These are phyloP conservation scores for Charanyca ferruginea DNA, from an alignment of 2,888 invertebrate genomes.

Conservation along the genomic window DNA sequence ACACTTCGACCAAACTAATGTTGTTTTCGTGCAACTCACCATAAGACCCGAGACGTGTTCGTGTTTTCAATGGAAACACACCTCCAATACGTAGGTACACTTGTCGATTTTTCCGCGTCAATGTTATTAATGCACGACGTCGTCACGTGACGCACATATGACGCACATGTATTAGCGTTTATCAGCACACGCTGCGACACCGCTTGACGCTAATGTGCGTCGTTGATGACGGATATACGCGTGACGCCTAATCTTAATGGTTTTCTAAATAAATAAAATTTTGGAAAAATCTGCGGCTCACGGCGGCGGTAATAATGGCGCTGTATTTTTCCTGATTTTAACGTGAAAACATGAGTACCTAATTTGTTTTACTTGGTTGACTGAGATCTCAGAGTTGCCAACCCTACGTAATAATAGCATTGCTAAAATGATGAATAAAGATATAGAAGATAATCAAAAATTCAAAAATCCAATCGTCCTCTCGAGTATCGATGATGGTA, in stretches of 20 bases:
- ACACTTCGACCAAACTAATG: no score
- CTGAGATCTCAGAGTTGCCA: no score
- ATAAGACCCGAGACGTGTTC: neutral
- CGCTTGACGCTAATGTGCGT: conserved; percentile 63
- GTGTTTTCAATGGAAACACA: conserved; percentile 68
- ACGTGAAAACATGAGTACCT: neutral
- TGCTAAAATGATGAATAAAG: no score
- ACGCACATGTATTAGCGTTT: conserved; percentile 68
- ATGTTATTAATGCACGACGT: conserved; percentile 79
- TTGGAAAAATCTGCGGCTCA: conserved; percentile 30
- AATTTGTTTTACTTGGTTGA: conserved; percentile 20
- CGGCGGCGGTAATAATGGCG: conserved; percentile 40
- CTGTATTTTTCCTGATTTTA: conserved; percentile 11
- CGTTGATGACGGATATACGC: conserved; percentile 66
- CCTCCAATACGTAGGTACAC: conserved; percentile 68
- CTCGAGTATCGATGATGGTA: no score
- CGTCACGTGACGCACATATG: conserved; percentile 53
- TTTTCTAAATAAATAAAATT: conserved; percentile 60
- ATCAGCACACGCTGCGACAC: conserved; percentile 62
- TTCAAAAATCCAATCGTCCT: no score
- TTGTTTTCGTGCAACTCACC: no score
- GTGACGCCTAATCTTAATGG: conserved; percentile 61
- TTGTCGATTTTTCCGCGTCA: conserved; percentile 83
- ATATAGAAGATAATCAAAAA: no score
- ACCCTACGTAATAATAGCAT: no score